Conservation (phyloP, 2,888 invertebrate genomes). For the Herminia tarsipennalis region DNA sequence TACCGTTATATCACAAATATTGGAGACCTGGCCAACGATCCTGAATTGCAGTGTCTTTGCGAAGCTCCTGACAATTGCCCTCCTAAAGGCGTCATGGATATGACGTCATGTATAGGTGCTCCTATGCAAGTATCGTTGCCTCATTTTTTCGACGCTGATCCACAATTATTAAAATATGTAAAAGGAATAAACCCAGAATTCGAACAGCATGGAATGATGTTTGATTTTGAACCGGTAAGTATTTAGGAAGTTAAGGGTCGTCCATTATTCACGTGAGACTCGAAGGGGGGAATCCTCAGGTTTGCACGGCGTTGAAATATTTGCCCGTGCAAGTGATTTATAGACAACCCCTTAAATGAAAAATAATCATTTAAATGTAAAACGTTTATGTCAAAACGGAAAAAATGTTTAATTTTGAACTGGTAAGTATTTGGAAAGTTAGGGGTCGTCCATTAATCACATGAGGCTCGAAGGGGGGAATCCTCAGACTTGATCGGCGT, state of each 20-base stretch:
- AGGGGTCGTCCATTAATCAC: too few relatives aligned
- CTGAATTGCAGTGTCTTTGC: constrained; percentile 85
- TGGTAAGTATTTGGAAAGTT: constrained; percentile 79
- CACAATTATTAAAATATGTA: constrained; percentile 74
- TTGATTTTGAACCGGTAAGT: constrained; percentile 94
- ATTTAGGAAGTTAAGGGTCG: neutral
- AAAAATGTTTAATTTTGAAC: constrained; percentile 92
- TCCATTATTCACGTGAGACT: too few relatives aligned
- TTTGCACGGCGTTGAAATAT: too few relatives aligned
- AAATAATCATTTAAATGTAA: too few relatives aligned
- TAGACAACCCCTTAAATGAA: too few relatives aligned
- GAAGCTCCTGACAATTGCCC: constrained; percentile 88
- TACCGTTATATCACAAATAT: constrained; percentile 88
- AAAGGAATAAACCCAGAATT: constrained; percentile 88
- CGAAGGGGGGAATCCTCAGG: too few relatives aligned
- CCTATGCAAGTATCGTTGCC: constrained; percentile 92
- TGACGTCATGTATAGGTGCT: constrained; percentile 87
- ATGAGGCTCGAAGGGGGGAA: too few relatives aligned
- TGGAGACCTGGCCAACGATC: constrained; percentile 88
- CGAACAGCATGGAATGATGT: constrained; percentile 89
- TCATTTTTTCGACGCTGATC: constrained; percentile 90
- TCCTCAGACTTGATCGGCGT: too few relatives aligned
- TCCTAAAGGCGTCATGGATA: constrained; percentile 90
- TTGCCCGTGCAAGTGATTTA: too few relatives aligned
- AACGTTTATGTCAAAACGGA: too few relatives aligned